These are phyloP conservation scores for Catostylus mosaicus DNA, from an alignment of 30 jellyfish, hydroid and myxozoan genomes.

Conservation along the genomic window DNA sequence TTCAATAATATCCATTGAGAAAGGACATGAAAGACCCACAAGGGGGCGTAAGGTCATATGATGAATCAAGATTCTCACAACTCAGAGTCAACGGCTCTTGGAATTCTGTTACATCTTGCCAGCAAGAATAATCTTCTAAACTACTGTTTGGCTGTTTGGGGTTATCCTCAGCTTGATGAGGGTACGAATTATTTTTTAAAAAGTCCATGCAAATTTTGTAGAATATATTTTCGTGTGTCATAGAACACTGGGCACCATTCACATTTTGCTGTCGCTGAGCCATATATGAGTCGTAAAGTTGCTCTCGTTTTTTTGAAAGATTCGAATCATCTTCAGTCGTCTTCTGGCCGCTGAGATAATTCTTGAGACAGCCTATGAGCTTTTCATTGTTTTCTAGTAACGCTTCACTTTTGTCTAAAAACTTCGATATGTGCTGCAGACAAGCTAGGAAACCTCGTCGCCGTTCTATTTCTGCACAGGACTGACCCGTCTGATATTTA, in stretches of 20 bases:
- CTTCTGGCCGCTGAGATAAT: constrained; percentile 17
- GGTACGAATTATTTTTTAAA: constrained; percentile 34
- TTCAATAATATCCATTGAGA: constrained; percentile 4
- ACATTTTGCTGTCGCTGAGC: not conserved
- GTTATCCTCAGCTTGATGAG: constrained; percentile 6
- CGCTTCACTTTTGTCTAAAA: constrained; percentile 24
- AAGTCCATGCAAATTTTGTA: constrained; percentile 55
- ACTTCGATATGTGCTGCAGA: constrained; percentile 44
- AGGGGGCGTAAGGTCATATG: not conserved
- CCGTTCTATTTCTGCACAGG: constrained; percentile 58
- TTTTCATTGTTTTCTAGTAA: constrained; percentile 2
- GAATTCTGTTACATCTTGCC: constrained; percentile 2
- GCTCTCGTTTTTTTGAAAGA: not conserved
- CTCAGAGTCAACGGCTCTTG: not conserved
- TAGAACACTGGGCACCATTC: not conserved
- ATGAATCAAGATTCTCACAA: not conserved
- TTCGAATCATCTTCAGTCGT: not conserved
- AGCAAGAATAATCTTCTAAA: not conserved
- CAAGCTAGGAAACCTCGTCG: constrained; percentile 60
- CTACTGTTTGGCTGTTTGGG: not conserved
- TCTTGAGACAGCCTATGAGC: not conserved
- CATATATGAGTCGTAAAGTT: not conserved
- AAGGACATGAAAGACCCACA: constrained; percentile 11
- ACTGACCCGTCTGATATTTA: too few species aligned
- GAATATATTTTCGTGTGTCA: constrained; percentile 41